Evolutionary conservation across 2,888 invertebrate species (phyloP).

Genomic region (Erynnis tages): DNA sequence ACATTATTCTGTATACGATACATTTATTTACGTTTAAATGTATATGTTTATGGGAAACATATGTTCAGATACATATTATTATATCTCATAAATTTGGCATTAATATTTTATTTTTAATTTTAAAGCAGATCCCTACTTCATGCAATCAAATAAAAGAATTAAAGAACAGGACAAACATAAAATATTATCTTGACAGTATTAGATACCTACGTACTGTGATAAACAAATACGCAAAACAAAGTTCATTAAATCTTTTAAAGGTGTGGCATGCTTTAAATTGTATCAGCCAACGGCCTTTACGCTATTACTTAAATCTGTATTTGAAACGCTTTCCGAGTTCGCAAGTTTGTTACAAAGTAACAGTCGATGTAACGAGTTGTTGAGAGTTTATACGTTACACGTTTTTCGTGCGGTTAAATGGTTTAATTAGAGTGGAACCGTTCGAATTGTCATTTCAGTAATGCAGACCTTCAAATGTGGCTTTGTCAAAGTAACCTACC

Average conservation of each 20-base stretch:
- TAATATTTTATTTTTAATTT: too few relatives aligned
- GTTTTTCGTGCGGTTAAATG: constrained; percentile 18
- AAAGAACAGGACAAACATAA: too few relatives aligned
- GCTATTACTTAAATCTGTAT: constrained; percentile 70
- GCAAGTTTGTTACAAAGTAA: constrained; percentile 45
- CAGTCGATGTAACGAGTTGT: constrained; percentile 15
- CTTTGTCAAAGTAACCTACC: neutral
- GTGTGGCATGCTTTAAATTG: constrained; percentile 48
- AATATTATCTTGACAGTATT: too few relatives aligned
- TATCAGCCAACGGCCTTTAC: constrained; percentile 64
- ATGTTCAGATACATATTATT: too few relatives aligned
- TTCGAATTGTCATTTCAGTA: neutral
- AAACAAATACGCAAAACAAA: too few relatives aligned
- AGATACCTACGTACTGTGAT: too few relatives aligned
- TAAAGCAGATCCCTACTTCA: too few relatives aligned
- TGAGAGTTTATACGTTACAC: constrained; percentile 20
- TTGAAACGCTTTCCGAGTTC: constrained; percentile 53
- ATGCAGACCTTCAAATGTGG: neutral
- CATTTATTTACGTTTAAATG: too few relatives aligned
- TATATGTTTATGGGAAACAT: too few relatives aligned
- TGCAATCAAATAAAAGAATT: too few relatives aligned
- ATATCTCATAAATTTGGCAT: too few relatives aligned
- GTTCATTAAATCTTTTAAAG: constrained; percentile 51
- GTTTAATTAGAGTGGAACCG: constrained; percentile 7
- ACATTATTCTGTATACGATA: too few relatives aligned